These are phyloP conservation scores for Orthosia cruda DNA, from an alignment of 2,888 invertebrate species.

Conservation along the genomic window DNA sequence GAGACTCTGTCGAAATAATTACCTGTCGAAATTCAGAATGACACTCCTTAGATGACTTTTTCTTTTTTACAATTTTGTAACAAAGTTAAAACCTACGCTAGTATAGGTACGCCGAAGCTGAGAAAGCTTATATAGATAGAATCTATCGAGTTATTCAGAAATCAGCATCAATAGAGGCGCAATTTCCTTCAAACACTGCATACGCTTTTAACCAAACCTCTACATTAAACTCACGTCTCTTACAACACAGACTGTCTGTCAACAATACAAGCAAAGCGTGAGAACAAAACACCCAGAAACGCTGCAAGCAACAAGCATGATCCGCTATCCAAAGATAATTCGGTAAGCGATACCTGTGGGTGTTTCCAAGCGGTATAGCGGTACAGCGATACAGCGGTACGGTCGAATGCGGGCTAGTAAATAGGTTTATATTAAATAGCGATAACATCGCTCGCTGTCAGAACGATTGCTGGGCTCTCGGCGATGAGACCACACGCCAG, in stretches of 20 bases:
- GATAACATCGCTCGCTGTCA: constrained; percentile 86
- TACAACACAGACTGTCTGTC: constrained; percentile 9
- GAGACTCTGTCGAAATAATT: too few species aligned
- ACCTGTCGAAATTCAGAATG: too few species aligned
- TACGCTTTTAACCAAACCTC: constrained; percentile 2
- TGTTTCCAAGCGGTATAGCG: constrained; percentile 52
- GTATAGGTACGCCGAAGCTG: background rate
- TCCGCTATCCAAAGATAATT: constrained; percentile 59
- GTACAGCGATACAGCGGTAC: constrained; percentile 48
- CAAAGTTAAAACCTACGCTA: background rate
- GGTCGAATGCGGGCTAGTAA: constrained; percentile 70
- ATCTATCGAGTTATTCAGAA: background rate
- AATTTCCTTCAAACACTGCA: background rate
- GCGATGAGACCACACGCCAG: constrained; percentile 85
- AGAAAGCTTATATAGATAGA: background rate
- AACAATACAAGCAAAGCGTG: constrained; percentile 44
- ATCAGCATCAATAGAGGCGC: background rate
- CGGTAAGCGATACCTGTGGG: constrained; percentile 63
- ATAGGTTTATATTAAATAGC: constrained; percentile 82
- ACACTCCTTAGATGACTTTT: too few species aligned
- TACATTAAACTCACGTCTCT: constrained; percentile 18
- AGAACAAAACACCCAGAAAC: constrained; percentile 56
- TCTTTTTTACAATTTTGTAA: background rate
- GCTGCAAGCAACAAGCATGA: constrained; percentile 47
- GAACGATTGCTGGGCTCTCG: constrained; percentile 80